These are phyloP conservation scores for Pseudopleuronectes americanus DNA, from an alignment of 2,797 vertebrate genomes.

Conservation along the genomic window DNA sequence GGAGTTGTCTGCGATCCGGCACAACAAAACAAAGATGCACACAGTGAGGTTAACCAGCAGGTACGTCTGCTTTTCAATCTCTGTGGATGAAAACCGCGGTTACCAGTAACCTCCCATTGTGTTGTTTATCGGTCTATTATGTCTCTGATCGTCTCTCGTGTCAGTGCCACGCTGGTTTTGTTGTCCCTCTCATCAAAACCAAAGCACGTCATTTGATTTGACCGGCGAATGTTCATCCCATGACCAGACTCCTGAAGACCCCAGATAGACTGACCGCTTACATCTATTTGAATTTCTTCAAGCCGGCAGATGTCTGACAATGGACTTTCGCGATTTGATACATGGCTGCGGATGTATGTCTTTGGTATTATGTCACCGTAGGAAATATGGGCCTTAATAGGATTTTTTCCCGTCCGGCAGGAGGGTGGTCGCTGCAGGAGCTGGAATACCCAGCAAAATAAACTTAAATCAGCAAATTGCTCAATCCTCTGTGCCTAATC, in stretches of 20 bases:
- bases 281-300: constrained; percentile 60
- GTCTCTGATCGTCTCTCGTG: constrained; percentile 68
- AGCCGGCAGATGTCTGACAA: constrained; percentile 51
- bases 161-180: constrained; percentile 57
- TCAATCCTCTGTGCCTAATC: constrained; percentile 99
- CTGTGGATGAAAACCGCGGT: constrained; percentile 52
- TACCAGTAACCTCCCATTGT: constrained; percentile 62
- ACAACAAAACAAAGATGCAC: constrained; percentile 72
- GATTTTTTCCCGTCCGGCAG: constrained; percentile 53
- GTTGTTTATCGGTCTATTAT: constrained; percentile 67
- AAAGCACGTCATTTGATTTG: constrained; percentile 80
- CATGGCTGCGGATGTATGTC: constrained; percentile 46
- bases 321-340: constrained; percentile 53
- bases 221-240: constrained; percentile 69
- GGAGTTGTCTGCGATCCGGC: constrained; percentile 76
- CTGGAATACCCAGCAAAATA: constrained; percentile 85
- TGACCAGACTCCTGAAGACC: constrained; percentile 59
- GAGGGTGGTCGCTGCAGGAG: constrained; percentile 60
- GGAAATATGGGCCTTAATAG: constrained; percentile 54
- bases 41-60: constrained; percentile 76
- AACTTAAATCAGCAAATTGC: constrained; percentile 91
- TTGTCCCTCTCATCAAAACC: constrained; percentile 73
- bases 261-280: constrained; percentile 59
- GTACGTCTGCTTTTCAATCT: constrained; percentile 73
- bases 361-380: constrained; percentile 53